Percentiles rank a stretch among this genome's conserved stretches.
phyloP scores from a whole-genome alignment of 1,140 invertebrate genomes.

The Calosoma granatense region DNA sequence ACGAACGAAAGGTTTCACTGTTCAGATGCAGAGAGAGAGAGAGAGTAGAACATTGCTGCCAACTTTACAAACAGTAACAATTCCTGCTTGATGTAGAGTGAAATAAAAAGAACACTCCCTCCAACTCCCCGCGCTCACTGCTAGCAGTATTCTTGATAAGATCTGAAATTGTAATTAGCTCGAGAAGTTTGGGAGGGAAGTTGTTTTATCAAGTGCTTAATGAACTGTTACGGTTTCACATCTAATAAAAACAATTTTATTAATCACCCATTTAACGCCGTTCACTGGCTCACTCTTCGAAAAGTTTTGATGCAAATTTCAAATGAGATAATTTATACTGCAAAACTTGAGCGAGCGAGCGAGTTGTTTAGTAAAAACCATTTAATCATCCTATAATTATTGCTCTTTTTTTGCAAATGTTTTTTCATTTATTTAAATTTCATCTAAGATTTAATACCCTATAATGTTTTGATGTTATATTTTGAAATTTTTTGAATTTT shows the following conservation, averaged over 20 bases:
- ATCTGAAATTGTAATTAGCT: background rate
- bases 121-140: too few relatives aligned
- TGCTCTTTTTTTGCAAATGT: too few relatives aligned
- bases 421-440: background rate
- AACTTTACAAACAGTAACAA: too few relatives aligned
- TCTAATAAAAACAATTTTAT: background rate
- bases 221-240: background rate
- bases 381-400: too few relatives aligned
- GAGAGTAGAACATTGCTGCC: too few relatives aligned
- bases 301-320: background rate
- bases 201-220: background rate
- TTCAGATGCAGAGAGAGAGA: too few relatives aligned
- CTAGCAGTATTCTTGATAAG: too few relatives aligned
- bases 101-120: too few relatives aligned
- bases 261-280: background rate
- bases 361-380: too few relatives aligned
- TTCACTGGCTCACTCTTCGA: background rate
- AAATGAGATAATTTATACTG: background rate
- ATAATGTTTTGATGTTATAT: background rate
- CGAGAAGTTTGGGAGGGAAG: background rate
- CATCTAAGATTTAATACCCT: background rate
- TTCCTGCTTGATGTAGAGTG: too few relatives aligned
- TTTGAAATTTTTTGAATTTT: background rate
- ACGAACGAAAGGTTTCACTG: too few relatives aligned
- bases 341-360: background rate